Evolutionary conservation across 2,113 vertebrate species (phyloP).

Genomic region (Maccullochella peelii): DNA sequence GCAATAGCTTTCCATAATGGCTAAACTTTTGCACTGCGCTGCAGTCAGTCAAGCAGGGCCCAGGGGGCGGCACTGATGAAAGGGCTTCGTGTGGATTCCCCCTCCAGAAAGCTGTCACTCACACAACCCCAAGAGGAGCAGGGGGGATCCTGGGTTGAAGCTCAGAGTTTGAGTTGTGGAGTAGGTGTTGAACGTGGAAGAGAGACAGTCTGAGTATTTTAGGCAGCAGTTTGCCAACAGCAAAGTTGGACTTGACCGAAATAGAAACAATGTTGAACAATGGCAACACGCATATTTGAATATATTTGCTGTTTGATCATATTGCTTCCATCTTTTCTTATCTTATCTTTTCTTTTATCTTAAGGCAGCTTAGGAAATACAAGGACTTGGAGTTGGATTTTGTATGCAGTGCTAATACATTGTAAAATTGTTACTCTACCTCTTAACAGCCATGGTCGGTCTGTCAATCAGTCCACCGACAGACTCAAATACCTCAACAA

Average conservation of each 20-base stretch:
- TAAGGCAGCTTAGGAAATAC: too few relatives aligned
- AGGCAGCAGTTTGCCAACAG: neutral
- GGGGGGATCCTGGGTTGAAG: conserved; percentile 38
- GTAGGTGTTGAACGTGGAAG: neutral
- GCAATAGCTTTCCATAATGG: conserved; percentile 15
- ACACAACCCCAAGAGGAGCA: conserved; percentile 46
- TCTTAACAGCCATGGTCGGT: neutral
- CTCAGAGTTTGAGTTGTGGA: conserved; percentile 11
- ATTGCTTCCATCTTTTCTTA: neutral
- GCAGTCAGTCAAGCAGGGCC: conserved; percentile 58
- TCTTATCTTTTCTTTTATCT: too few relatives aligned
- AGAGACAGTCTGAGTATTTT: neutral
- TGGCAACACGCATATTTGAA: neutral
- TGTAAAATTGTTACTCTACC: too few relatives aligned
- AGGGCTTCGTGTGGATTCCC: conserved; percentile 70
- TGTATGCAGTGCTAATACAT: too few relatives aligned
- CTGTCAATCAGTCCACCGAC: too few relatives aligned
- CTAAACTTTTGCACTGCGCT: conserved; percentile 67
- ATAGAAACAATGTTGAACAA: conserved; percentile 6
- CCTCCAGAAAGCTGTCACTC: conserved; percentile 70
- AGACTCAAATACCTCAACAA: neutral
- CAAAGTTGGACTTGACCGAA: neutral
- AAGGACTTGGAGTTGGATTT: too few relatives aligned
- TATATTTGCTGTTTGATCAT: neutral
- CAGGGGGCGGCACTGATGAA: conserved; percentile 64